Evolutionary conservation across 2,888 invertebrate genomes (phyloP).

Genomic region (Aporophyla nigra): DNA sequence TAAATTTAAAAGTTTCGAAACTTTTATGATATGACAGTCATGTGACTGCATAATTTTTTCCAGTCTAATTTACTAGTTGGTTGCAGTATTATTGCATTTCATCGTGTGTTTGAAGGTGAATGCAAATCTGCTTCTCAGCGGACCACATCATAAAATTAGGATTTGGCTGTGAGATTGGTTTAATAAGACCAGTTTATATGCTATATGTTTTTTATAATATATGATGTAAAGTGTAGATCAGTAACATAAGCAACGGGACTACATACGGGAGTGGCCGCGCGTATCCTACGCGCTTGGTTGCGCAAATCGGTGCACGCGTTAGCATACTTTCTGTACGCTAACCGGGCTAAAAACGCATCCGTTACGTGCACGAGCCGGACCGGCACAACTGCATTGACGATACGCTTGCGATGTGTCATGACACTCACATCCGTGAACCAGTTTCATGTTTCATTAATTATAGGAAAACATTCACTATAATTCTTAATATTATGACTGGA

Average conservation of each 20-base stretch:
- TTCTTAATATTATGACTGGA: conserved; percentile 29
- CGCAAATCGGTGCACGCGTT: conserved; percentile 82
- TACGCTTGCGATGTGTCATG: conserved; percentile 61
- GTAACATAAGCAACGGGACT: conserved; percentile 78
- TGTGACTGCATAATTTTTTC: not conserved
- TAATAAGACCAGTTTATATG: conserved; percentile 12
- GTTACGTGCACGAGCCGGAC: conserved; percentile 74
- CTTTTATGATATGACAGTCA: not conserved
- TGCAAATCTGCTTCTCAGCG: not conserved
- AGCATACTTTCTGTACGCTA: conserved; percentile 87
- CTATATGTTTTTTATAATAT: conserved; percentile 17
- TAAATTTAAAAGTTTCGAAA: not conserved
- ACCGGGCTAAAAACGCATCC: conserved; percentile 86
- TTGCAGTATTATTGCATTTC: conserved; percentile 17
- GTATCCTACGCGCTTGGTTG: conserved; percentile 84
- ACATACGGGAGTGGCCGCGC: conserved; percentile 78
- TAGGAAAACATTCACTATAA: conserved; percentile 53
- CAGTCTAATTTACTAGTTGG: conserved; percentile 1
- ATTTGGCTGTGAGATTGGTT: conserved; percentile 5
- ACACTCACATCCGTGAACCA: conserved; percentile 62
- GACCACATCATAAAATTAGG: not conserved
- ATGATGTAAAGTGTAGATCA: conserved; percentile 40
- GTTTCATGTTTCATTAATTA: conserved; percentile 55
- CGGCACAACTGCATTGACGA: conserved; percentile 58
- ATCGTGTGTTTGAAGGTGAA: not conserved